These are phyloP conservation scores for Hydrochoerus hydrochaeris DNA, from an alignment of 2,113 vertebrate genomes.

Conservation along the genomic window DNA sequence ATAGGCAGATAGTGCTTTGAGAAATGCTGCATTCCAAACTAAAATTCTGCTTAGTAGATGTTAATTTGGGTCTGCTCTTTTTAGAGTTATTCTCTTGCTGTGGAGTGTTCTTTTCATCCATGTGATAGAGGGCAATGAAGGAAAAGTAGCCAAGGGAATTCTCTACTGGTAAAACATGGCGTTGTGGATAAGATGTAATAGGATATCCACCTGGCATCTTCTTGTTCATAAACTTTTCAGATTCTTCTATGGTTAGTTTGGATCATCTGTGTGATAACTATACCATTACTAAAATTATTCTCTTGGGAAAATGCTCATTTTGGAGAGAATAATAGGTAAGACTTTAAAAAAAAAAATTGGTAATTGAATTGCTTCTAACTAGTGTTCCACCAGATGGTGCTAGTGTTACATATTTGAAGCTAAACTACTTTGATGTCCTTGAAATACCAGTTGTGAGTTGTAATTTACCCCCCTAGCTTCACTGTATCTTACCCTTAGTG, in stretches of 20 bases:
- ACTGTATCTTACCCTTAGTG: neutral
- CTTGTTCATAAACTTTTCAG: neutral
- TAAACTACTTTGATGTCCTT: neutral
- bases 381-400: conserved; percentile 87
- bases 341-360: neutral
- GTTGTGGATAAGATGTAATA: neutral
- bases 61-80: neutral
- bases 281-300: neutral
- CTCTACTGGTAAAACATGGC: neutral
- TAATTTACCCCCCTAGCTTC: neutral
- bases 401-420: conserved; percentile 72
- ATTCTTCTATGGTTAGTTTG: neutral
- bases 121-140: neutral
- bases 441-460: neutral
- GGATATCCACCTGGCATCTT: neutral
- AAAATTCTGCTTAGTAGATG: neutral
- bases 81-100: neutral
- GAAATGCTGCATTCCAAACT: neutral
- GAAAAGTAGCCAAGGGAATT: neutral
- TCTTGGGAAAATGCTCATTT: conserved; percentile 38
- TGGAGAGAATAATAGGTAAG: neutral
- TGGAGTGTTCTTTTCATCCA: neutral
- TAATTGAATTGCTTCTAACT: conserved; percentile 22
- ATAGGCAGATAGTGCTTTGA: neutral
- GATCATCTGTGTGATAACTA: neutral